Evolutionary conservation across 2,797 vertebrate species (phyloP).

Genomic region (Chiropotes sagulatus): DNA sequence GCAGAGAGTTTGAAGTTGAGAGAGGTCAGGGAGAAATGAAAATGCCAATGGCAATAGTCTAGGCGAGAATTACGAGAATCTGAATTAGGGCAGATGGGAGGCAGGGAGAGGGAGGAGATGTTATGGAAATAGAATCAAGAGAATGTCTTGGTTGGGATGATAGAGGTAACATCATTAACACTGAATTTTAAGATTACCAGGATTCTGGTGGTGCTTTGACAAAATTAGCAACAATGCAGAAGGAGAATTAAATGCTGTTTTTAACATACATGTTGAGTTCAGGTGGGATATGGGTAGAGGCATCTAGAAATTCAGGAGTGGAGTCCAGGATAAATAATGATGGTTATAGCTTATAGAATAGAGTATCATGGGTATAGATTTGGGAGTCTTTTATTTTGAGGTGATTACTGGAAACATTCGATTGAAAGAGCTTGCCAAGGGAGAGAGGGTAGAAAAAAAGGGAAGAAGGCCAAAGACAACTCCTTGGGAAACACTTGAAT

Average conservation of each 20-base stretch:
- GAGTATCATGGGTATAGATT: neutral
- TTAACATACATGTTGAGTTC: neutral
- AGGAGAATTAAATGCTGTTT: neutral
- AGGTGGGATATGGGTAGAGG: neutral
- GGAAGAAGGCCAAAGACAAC: slow-evolving; percentile 64
- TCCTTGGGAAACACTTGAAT: slow-evolving; percentile 66
- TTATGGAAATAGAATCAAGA: neutral
- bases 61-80: neutral
- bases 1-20: neutral
- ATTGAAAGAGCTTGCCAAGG: slow-evolving; percentile 49
- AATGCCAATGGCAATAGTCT: neutral
- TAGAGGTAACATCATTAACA: neutral
- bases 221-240: neutral
- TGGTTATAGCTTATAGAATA: neutral
- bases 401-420: slow-evolving; percentile 56
- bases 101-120: neutral
- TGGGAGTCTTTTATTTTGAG: slow-evolving; percentile 61
- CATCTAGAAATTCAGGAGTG: neutral
- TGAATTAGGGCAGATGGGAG: neutral
- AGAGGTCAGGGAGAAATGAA: neutral
- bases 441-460: slow-evolving; percentile 53
- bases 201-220: neutral
- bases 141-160: neutral
- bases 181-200: neutral
- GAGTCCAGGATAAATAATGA: neutral